Evolutionary conservation across 2,888 invertebrate species (phyloP), one percentile per base, ranked within the genome.

Genomic region (Helicoverpa assulta): DNA sequence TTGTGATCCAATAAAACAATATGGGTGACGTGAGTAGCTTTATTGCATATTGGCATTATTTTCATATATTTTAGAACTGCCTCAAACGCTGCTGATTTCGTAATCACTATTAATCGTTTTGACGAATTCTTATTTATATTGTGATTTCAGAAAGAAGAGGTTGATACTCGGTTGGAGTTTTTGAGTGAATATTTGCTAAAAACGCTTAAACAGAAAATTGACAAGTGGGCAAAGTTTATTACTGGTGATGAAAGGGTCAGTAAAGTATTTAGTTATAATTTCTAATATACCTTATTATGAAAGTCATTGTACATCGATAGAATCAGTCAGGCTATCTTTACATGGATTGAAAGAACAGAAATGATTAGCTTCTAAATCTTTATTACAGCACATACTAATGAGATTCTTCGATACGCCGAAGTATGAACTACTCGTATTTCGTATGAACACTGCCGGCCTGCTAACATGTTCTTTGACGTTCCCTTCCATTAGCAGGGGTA

Each of bases 141-240:
- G 1, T 66, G 2, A n/a, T 53, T 59, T 47, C 19, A 53, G 51
- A 92, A 80, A 51, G 88, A 88, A 86, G 94, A 88, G 88, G 94
- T 96, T 59, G 99, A 99, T 93, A 93, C 96, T 61, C 96, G 99
- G 29, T 93, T 98, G 71, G 97, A 98, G 81, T 98, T 98, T 90
- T 96, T 99, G 66, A 96, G 97, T 64, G 97, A 97, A 87, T 98
- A 97, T 89, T 92, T 98, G 51, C 91, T 97, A 29, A 97, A 97
- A 88, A 96, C 98, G 10, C 96, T 98, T 82, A 97, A 97, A 88
- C 94, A 98, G 75, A 99, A 99, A 93, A 93, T 97, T 67, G 99
- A 99, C 76, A 98, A 98, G 96, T 99, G 99, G 98, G 90, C 95
- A 59, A 99, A 98, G 93, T 97, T 99, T 97, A 97, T 98, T 78